Evolutionary conservation across 1,140 invertebrate species (phyloP).

Genomic region (Orius insidiosus): DNA sequence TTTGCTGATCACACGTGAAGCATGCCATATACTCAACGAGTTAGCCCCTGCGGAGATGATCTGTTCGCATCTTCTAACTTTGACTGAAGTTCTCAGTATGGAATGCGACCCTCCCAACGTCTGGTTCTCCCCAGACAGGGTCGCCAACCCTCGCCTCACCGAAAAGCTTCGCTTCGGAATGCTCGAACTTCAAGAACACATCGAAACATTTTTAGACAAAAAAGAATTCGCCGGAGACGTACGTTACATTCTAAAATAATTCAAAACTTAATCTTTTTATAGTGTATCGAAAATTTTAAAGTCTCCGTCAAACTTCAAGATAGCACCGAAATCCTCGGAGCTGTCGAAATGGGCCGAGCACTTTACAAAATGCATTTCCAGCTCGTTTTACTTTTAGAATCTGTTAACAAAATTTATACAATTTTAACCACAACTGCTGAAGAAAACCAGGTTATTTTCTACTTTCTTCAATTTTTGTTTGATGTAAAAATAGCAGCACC

Average conservation of each 20-base stretch:
- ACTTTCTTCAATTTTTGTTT: not conserved
- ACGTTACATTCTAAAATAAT: slow-evolving; percentile 19
- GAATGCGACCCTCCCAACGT: slow-evolving; percentile 51
- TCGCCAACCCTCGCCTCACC: slow-evolving; percentile 40
- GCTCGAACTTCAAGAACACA: slow-evolving; percentile 86
- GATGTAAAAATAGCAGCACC: not conserved
- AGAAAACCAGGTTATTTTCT: slow-evolving; percentile 27
- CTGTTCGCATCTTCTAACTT: slow-evolving; percentile 36
- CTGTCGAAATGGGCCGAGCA: slow-evolving; percentile 58
- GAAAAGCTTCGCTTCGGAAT: slow-evolving; percentile 75
- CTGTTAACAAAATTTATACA: slow-evolving; percentile 73
- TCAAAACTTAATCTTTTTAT: slow-evolving; percentile 22
- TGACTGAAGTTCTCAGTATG: slow-evolving; percentile 39
- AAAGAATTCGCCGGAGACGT: slow-evolving; percentile 82
- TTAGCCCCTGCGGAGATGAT: slow-evolving; percentile 22
- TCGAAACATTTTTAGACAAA: slow-evolving; percentile 84
- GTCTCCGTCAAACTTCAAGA: slow-evolving; percentile 54
- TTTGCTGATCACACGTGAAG: slow-evolving; percentile 35
- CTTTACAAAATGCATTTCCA: slow-evolving; percentile 91
- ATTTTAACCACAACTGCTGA: slow-evolving; percentile 36
- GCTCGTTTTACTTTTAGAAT: slow-evolving; percentile 73
- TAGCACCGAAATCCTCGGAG: slow-evolving; percentile 35
- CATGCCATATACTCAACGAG: slow-evolving; percentile 28
- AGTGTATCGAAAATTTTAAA: slow-evolving; percentile 58
- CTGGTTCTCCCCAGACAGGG: slow-evolving; percentile 44